A percentile compares a stretch with the other conserved stretches of the same genome.
Evolutionary conservation across 2,888 invertebrate species (phyloP).

Genomic region (Steromphala cineraria): DNA sequence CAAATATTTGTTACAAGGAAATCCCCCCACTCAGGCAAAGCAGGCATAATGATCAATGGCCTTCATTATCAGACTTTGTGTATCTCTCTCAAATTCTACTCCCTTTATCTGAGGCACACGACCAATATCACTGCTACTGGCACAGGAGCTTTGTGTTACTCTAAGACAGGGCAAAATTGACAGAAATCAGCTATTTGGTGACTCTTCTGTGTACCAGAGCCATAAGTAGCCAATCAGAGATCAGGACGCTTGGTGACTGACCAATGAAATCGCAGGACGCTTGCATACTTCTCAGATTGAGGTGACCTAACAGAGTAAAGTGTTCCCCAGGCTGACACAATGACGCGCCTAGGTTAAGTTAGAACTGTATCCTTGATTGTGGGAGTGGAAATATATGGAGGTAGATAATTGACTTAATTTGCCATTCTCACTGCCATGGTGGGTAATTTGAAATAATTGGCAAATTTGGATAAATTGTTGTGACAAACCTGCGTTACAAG

Average conservation of each 20-base stretch:
- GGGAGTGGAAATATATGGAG: conserved; percentile 17
- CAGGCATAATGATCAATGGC: not conserved
- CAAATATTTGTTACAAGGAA: conserved; percentile 13
- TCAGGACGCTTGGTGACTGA: not conserved
- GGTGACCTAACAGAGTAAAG: conserved; percentile 10
- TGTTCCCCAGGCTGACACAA: conserved; percentile 1
- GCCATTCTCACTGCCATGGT: not conserved
- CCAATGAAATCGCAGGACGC: conserved; percentile 10
- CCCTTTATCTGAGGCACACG: conserved; percentile 7
- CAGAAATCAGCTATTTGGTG: conserved; percentile 21
- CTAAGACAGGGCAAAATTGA: conserved; percentile 18
- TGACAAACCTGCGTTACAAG: not conserved
- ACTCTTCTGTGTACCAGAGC: not conserved
- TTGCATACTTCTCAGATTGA: conserved; percentile 14
- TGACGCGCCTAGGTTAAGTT: conserved; percentile 10
- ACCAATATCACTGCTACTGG: conserved; percentile 12
- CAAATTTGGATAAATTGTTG: not conserved
- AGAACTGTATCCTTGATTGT: conserved; percentile 1
- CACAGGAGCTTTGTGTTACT: conserved; percentile 6
- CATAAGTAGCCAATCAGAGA: not conserved
- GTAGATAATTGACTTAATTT: conserved; percentile 20
- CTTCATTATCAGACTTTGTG: conserved; percentile 15
- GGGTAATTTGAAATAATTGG: not conserved
- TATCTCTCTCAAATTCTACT: conserved; percentile 14
- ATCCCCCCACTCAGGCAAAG: not conserved